phyloP scores from a whole-genome alignment of 2,888 invertebrate genomes.

The Lasioglossum calceatum region DNA sequence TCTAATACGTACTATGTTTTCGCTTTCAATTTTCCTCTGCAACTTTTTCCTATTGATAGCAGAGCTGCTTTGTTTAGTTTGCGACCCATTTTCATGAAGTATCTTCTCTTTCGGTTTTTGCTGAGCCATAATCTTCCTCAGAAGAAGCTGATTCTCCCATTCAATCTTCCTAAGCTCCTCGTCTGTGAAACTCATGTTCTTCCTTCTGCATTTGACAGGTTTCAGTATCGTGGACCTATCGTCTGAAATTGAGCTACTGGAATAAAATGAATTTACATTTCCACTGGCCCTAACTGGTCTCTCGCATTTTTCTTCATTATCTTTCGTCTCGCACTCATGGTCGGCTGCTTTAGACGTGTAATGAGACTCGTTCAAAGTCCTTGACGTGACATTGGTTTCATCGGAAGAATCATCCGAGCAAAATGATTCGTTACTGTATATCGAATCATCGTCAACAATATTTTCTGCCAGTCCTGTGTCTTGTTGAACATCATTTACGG shows the following conservation, averaged over 20 bases:
- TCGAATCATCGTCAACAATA: slow-evolving; percentile 68
- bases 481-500: slow-evolving; percentile 21
- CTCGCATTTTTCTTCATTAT: background rate
- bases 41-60: slow-evolving; percentile 85
- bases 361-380: slow-evolving; percentile 58
- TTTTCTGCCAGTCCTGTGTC: slow-evolving; percentile 25
- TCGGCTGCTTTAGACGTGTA: background rate
- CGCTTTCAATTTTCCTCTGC: slow-evolving; percentile 85
- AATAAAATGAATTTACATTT: slow-evolving; percentile 8
- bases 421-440: slow-evolving; percentile 75
- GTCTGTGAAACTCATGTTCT: slow-evolving; percentile 84
- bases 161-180: slow-evolving; percentile 84
- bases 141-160: slow-evolving; percentile 83
- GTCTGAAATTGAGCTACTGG: slow-evolving; percentile 25
- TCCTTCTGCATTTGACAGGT: slow-evolving; percentile 61
- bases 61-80: slow-evolving; percentile 79
- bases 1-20: slow-evolving; percentile 84
- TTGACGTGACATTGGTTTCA: slow-evolving; percentile 67
- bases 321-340: background rate
- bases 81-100: slow-evolving; percentile 22
- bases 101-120: slow-evolving; percentile 74
- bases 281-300: background rate
- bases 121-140: slow-evolving; percentile 83
- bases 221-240: background rate
- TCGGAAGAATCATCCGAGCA: slow-evolving; percentile 75